Base-by-base conservation (phyloP, 37 sponge, comb jelly and placozoan genomes). In the Lycopodina hypogea region DNA sequence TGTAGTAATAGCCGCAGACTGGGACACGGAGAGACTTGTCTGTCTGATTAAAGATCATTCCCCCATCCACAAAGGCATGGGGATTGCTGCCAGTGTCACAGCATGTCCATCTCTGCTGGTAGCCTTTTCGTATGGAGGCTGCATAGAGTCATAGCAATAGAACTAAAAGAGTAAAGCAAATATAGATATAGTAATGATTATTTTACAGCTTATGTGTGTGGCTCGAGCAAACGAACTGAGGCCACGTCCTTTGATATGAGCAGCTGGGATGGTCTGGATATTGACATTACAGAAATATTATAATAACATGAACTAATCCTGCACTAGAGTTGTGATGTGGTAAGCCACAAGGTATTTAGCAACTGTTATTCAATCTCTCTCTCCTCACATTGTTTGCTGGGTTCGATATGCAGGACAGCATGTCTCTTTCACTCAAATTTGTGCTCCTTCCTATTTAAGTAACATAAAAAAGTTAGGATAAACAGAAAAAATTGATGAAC, bases 21-120 rank as follows among this genome's bases (percentile, higher is more conserved):
- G 85, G 85, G 3, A 85, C 85, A 19, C 66, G 32, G 38, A 85
- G 78, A 28, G 71, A 63, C 37, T 85, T 78, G 37, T 85, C 79
- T 23, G 52, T 71, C 38, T 78, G 72, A 52, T 72, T 64, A 65
- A 85, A 85, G 14, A 51, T 57, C 79, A 85, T 77, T 21, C 85
- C 85, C 1, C 85, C 85, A 78, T 85, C 85, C n/a, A 85, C 85
- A 71, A 71, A 71, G 50, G 72, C 72, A 71, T 71, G 72, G 8
- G 51, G 23, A 71, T n/a, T 71, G n/a, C 34, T n/a, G 23, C 4
- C 4, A 24, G 39, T 24, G 11, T 81, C 81, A 45, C 29, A 40
- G 58, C 81, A 81, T 50, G 58, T 30, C 81, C 81, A 81, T 2
- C 48, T 69, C 62, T 81, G 81, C 26, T 81, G 71, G 22, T 81